Evolutionary conservation across 1,140 invertebrate genomes (phyloP).

Genomic region (Zaprionus capensis): DNA sequence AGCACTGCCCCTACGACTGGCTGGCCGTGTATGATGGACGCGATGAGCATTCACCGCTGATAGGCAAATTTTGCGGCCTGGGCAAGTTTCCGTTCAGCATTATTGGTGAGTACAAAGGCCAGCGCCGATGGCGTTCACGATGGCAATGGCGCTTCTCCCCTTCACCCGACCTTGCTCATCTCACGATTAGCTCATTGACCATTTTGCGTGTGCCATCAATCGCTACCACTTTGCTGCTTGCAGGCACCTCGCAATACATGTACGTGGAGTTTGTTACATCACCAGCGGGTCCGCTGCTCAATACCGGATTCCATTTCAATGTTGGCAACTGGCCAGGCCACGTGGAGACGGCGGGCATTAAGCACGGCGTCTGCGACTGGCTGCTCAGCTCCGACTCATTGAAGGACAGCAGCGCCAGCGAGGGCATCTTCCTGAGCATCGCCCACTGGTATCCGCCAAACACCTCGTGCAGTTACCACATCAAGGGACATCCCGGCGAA

Average conservation of each 20-base stretch:
- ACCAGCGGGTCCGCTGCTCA: constrained; percentile 93
- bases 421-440: constrained; percentile 94
- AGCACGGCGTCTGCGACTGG: constrained; percentile 94
- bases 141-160: no score
- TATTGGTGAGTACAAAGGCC: constrained; percentile 86
- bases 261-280: constrained; percentile 96
- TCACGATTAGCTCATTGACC: constrained; percentile 2
- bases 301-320: constrained; percentile 96
- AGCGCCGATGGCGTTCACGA: background rate
- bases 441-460: constrained; percentile 96
- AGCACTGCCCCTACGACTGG: constrained; percentile 96
- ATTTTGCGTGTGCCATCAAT: background rate
- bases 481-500: constrained; percentile 92
- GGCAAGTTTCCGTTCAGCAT: constrained; percentile 97
- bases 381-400: constrained; percentile 92
- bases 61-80: constrained; percentile 96
- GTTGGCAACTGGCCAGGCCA: constrained; percentile 96
- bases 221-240: background rate
- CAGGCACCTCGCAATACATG: constrained; percentile 92
- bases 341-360: constrained; percentile 92
- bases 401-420: constrained; percentile 89
- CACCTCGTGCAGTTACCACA: constrained; percentile 95
- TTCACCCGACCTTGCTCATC: background rate
- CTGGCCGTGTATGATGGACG: constrained; percentile 96
- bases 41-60: constrained; percentile 92